Percentiles rank a stretch among this genome's conserved stretches.
Evolutionary conservation across 2,888 invertebrate species (phyloP).

Genomic region (Aphidius colemani): DNA sequence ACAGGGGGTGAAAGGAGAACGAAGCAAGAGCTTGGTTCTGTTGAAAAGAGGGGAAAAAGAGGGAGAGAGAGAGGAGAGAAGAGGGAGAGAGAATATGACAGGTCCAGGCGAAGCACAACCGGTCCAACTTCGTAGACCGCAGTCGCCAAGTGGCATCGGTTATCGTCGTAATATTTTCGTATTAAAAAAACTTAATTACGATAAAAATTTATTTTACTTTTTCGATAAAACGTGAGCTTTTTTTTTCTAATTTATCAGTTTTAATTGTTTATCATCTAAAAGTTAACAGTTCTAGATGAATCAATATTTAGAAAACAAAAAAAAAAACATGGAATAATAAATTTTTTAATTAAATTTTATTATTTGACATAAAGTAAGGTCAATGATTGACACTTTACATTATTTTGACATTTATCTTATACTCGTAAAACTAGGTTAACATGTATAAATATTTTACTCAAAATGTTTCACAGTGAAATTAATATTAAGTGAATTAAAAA

Average conservation of each 20-base stretch:
- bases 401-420: no score
- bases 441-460: no score
- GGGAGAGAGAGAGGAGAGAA: conserved; percentile 21
- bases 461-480: no score
- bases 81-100: conserved; percentile 22
- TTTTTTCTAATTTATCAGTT: no score
- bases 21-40: conserved; percentile 18
- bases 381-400: background rate
- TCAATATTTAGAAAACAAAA: background rate
- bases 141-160: conserved; percentile 40
- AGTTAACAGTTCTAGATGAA: no score
- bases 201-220: no score
- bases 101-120: conserved; percentile 30
- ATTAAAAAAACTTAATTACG: no score
- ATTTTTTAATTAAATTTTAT: background rate
- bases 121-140: conserved; percentile 26
- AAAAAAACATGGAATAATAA: background rate
- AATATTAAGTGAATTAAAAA: background rate
- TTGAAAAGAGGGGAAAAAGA: conserved; percentile 8
- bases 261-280: no score
- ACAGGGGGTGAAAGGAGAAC: conserved; percentile 5
- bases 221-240: background rate
- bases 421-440: no score
- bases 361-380: background rate
- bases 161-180: conserved; percentile 20